Evolutionary conservation across 2,888 invertebrate species (phyloP).

Genomic region (Palloptera scutellata): DNA sequence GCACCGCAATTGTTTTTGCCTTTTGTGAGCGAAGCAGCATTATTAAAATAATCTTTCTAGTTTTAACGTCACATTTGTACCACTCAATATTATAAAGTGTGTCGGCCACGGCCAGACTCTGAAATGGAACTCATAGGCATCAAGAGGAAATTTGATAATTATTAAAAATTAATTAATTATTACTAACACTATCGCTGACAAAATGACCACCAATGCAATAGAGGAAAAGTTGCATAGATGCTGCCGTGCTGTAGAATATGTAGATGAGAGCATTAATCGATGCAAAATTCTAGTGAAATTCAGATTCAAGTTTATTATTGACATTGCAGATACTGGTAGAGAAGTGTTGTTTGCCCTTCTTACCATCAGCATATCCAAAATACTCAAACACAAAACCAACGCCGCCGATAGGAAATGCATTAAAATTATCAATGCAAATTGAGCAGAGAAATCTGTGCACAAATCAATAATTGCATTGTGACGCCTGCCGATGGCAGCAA

Average conservation of each 20-base stretch:
- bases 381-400: conserved; percentile 57
- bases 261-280: conserved; percentile 55
- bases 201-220: conserved; percentile 60
- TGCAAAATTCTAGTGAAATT: conserved; percentile 50
- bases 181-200: conserved; percentile 58
- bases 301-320: too few relatives aligned
- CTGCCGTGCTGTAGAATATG: conserved; percentile 55
- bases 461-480: conserved; percentile 61
- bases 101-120: conserved; percentile 57
- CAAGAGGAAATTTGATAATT: neutral
- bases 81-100: conserved; percentile 57
- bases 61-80: conserved; percentile 60
- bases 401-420: conserved; percentile 62
- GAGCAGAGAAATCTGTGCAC: conserved; percentile 53
- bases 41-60: conserved; percentile 60
- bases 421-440: conserved; percentile 57
- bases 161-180: neutral
- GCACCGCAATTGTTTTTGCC: conserved; percentile 54
- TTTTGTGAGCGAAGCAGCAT: conserved; percentile 58
- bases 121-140: conserved; percentile 16
- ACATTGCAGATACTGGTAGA: too few relatives aligned
- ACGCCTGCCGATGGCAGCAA: conserved; percentile 49
- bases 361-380: conserved; percentile 61
- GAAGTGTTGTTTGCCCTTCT: conserved; percentile 32
- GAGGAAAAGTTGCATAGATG: conserved; percentile 55